Percentiles rank a stretch among this genome's conserved stretches.
Conservation (phyloP, 1,140 invertebrate species). For the Palaemon carinicauda region DNA sequence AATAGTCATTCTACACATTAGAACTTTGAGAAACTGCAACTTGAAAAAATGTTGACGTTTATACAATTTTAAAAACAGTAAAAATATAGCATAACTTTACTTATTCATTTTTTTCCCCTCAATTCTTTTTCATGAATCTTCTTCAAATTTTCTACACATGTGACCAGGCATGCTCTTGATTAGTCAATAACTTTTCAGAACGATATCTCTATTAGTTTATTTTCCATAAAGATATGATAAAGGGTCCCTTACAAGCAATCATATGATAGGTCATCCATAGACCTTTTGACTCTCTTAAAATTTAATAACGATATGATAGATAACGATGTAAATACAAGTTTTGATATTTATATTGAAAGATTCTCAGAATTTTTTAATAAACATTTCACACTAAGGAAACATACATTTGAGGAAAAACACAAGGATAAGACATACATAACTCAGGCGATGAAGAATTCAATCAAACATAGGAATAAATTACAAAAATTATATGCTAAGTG, state of each 20-base stretch:
- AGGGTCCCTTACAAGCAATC: not conserved
- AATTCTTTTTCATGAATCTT: too few species aligned
- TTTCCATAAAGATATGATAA: too few species aligned
- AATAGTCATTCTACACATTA: too few species aligned
- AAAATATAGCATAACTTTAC: too few species aligned
- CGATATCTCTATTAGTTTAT: not conserved
- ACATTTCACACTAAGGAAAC: not conserved
- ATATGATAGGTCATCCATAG: not conserved
- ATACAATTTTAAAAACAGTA: too few species aligned
- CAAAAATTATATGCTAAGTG: not conserved
- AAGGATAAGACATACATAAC: not conserved
- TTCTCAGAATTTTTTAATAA: not conserved
- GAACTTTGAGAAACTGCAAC: too few species aligned
- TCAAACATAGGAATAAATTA: too few species aligned
- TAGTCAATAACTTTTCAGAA: not conserved
- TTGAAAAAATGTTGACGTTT: too few species aligned
- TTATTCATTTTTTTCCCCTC: too few species aligned
- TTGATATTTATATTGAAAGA: not conserved
- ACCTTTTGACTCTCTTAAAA: not conserved
- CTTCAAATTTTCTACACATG: too few species aligned
- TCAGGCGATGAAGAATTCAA: not conserved
- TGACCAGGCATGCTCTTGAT: not conserved
- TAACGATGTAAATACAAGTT: not conserved
- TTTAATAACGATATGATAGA: not conserved
- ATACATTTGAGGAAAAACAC: not conserved